A percentile compares a stretch with the other conserved stretches of the same genome.
Evolutionary conservation across 2,797 vertebrate genomes (phyloP).

Genomic region (Tenualosa thibaudeaui): DNA sequence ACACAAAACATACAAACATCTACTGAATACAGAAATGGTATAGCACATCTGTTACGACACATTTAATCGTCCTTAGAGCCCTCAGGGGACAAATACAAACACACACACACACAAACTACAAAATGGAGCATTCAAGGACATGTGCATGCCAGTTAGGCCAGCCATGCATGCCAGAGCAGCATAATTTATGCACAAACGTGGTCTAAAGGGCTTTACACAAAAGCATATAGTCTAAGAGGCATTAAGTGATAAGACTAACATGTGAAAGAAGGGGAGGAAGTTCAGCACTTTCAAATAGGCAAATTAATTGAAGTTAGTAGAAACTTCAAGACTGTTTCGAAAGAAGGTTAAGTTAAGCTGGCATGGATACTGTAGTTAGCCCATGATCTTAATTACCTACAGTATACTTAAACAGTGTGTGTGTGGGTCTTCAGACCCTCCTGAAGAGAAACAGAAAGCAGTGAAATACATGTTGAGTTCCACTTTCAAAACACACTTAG

Average conservation of each 20-base stretch:
- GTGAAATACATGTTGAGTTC: background rate
- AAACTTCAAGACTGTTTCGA: background rate
- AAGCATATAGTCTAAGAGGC: background rate
- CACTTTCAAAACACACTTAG: background rate
- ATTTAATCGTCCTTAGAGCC: background rate
- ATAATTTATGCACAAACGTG: background rate
- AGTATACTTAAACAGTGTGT: background rate
- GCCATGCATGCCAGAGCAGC: background rate
- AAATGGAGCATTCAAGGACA: background rate
- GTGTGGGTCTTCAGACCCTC: background rate
- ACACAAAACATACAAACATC: background rate
- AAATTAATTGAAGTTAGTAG: background rate
- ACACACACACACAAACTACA: background rate
- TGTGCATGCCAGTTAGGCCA: background rate
- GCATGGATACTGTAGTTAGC: background rate
- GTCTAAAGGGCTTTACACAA: constrained; percentile 12
- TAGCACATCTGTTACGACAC: background rate
- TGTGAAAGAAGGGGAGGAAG: background rate
- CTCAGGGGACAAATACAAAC: background rate
- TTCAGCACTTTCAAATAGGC: background rate
- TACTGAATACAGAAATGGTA: background rate
- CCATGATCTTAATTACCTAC: too few relatives aligned
- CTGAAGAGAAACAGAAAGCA: background rate
- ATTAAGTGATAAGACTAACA: background rate
- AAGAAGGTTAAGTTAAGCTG: background rate